A percentile compares a stretch with the other conserved stretches of the same genome.
These are phyloP conservation scores for Ceratosolen fusciceps DNA, from an alignment of 1,140 invertebrate species.

Conservation along the genomic window DNA sequence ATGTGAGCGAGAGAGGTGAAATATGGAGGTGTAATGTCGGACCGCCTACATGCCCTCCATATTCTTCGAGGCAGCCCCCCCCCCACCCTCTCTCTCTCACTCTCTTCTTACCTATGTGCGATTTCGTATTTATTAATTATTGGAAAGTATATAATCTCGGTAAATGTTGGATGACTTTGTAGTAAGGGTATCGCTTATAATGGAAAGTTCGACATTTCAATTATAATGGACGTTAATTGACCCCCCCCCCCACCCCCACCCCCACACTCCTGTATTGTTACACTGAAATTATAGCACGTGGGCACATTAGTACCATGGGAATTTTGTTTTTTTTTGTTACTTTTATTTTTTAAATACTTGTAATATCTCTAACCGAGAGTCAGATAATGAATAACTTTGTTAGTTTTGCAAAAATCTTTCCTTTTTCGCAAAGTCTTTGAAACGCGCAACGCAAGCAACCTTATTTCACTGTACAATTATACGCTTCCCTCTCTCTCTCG, in stretches of 20 bases:
- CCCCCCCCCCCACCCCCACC: too few species aligned
- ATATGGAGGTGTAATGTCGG: not conserved
- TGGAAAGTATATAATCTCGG: slow-evolving; percentile 27
- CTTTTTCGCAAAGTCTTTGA: too few species aligned
- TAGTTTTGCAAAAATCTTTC: not conserved
- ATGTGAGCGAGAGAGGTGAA: not conserved
- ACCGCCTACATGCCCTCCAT: not conserved
- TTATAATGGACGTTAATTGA: not conserved
- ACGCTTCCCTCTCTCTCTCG: too few species aligned
- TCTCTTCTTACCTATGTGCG: not conserved
- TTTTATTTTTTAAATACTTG: not conserved
- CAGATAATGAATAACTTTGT: not conserved
- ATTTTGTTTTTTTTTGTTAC: slow-evolving; percentile 12
- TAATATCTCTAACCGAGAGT: not conserved
- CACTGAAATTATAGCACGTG: not conserved
- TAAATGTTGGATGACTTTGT: slow-evolving; percentile 2
- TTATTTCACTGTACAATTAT: too few species aligned
- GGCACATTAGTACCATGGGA: not conserved
- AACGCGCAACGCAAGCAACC: too few species aligned
- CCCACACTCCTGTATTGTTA: not conserved
- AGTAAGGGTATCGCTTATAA: not conserved
- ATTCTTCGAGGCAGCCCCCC: not conserved
- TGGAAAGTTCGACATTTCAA: slow-evolving; percentile 5
- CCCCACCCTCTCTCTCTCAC: too few species aligned
- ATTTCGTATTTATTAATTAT: slow-evolving; percentile 19